Conservation (phyloP, 1,140 invertebrate genomes). For the Delia radicum region DNA sequence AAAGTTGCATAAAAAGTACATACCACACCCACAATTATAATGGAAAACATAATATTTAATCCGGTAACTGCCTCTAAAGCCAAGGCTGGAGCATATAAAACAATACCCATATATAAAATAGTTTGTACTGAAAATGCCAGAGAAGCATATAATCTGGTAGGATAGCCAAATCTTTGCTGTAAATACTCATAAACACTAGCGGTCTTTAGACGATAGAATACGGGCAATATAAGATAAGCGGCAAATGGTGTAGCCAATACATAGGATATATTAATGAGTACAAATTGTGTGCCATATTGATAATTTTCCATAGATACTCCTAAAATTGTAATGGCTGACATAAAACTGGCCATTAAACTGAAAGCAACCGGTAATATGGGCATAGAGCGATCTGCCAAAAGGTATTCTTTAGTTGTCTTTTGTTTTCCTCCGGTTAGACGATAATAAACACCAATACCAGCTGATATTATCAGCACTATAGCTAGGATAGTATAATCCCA, state of each 20-base stretch:
- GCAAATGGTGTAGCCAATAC: conserved; percentile 78
- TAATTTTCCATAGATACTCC: conserved; percentile 88
- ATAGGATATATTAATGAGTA: conserved; percentile 80
- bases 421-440: conserved; percentile 84
- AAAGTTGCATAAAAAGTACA: conserved; percentile 85
- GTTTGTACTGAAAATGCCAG: conserved; percentile 79
- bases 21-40: conserved; percentile 75
- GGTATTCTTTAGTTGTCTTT: conserved; percentile 66
- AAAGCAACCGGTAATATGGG: conserved; percentile 75
- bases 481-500: conserved; percentile 70
- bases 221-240: conserved; percentile 80
- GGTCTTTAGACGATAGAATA: conserved; percentile 83
- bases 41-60: conserved; percentile 70
- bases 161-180: conserved; percentile 75
- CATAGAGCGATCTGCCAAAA: conserved; percentile 49
- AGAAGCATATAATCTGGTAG: conserved; percentile 69
- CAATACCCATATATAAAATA: conserved; percentile 89
- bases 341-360: conserved; percentile 89
- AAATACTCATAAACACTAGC: conserved; percentile 92
- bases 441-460: conserved; percentile 78
- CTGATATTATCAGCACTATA: conserved; percentile 64
- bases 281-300: conserved; percentile 78
- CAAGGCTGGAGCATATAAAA: conserved; percentile 88
- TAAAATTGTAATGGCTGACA: conserved; percentile 89
- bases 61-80: conserved; percentile 86